Percentiles rank a stretch among this genome's conserved stretches.
phyloP scores from a whole-genome alignment of 2,113 vertebrate species.

The Meriones unguiculatus region DNA sequence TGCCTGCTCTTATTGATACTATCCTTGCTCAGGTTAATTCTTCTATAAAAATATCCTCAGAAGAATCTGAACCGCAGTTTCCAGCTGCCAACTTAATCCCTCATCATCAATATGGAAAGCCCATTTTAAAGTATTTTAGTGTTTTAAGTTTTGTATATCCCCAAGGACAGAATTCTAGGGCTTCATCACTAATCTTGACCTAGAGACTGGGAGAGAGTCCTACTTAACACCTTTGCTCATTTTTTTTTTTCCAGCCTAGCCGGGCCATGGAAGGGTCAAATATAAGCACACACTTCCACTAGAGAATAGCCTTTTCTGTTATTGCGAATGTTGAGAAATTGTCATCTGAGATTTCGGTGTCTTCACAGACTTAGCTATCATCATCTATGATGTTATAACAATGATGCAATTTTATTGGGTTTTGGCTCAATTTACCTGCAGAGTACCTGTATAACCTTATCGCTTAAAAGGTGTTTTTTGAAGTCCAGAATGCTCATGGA shows the following conservation, averaged over 20 bases:
- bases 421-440: neutral
- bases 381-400: neutral
- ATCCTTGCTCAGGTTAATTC: neutral
- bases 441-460: neutral
- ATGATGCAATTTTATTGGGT: neutral
- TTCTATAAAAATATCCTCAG: neutral
- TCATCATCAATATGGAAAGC: neutral
- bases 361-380: neutral
- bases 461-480: neutral
- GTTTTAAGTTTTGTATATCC: neutral
- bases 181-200: neutral
- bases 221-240: neutral
- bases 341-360: neutral
- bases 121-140: neutral
- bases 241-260: conserved; percentile 30
- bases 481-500: neutral
- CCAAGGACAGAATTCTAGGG: neutral
- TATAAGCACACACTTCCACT: neutral
- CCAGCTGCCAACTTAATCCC: neutral
- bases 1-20: neutral
- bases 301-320: neutral
- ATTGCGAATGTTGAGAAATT: neutral
- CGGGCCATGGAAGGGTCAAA: neutral
- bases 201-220: neutral
- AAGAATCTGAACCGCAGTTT: neutral